A percentile compares a stretch with the other conserved stretches of the same genome.
Conservation (phyloP, 2,113 vertebrate genomes). For the Bos javanicus region DNA sequence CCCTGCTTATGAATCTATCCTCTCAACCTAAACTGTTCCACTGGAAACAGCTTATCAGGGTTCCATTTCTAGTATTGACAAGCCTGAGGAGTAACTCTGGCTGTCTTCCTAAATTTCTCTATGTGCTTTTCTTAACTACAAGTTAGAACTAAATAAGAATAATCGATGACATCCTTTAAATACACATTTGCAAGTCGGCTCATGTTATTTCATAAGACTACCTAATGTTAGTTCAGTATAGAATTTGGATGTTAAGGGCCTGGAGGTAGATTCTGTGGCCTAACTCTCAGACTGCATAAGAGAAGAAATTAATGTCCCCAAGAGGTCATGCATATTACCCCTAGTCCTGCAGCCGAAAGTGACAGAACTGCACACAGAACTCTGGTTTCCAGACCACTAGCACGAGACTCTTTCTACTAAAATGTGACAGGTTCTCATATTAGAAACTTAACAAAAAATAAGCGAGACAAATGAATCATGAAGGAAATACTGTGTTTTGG, state of each 20-base stretch:
- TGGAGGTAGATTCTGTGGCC: neutral
- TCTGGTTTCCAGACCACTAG: neutral
- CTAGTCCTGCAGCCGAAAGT: neutral
- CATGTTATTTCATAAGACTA: neutral
- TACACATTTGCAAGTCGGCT: slow-evolving; percentile 18
- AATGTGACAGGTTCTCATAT: neutral
- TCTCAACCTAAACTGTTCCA: neutral
- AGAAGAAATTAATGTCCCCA: neutral
- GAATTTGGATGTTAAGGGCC: neutral
- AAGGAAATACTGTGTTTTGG: neutral
- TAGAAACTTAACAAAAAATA: neutral
- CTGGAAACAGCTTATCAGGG: neutral
- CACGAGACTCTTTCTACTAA: neutral
- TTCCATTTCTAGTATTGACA: slow-evolving; percentile 49
- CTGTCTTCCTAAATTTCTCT: slow-evolving; percentile 35
- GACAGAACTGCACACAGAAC: neutral
- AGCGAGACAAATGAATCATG: neutral
- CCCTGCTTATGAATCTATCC: neutral
- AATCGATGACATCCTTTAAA: neutral
- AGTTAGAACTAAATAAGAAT: slow-evolving; percentile 47
- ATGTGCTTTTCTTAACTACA: neutral
- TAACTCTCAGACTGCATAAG: neutral
- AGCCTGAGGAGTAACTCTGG: slow-evolving; percentile 21
- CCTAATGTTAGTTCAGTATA: neutral
- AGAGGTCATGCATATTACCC: neutral